These are phyloP conservation scores for Beris chalybata DNA, from an alignment of 2,888 invertebrate species.

Conservation along the genomic window DNA sequence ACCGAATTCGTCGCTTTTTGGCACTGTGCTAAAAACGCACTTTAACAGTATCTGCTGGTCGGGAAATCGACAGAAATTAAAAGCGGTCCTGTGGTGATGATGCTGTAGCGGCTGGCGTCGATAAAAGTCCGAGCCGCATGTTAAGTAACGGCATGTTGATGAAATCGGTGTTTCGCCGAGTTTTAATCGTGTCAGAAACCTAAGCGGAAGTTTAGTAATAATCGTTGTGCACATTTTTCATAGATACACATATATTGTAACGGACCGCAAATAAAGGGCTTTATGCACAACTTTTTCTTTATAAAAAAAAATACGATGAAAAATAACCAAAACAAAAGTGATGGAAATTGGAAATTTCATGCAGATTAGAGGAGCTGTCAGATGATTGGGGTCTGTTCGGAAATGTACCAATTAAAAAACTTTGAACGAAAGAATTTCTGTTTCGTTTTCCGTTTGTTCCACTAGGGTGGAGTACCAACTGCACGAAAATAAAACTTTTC, in stretches of 20 bases:
- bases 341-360: too few species aligned
- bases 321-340: too few species aligned
- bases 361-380: too few species aligned
- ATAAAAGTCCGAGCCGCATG: constrained; percentile 10
- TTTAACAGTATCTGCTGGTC: neutral
- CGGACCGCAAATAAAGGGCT: neutral
- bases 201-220: constrained; percentile 15
- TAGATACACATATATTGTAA: constrained; percentile 10
- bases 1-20: neutral
- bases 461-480: too few species aligned
- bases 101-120: too few species aligned
- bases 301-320: too few species aligned
- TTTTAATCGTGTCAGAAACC: neutral
- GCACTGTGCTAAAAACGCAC: neutral
- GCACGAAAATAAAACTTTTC: constrained; percentile 8
- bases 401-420: too few species aligned
- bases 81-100: too few species aligned
- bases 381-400: too few species aligned
- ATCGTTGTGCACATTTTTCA: constrained; percentile 17
- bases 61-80: neutral
- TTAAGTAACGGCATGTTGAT: constrained; percentile 22
- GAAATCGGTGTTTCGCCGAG: neutral
- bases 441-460: too few species aligned
- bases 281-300: too few species aligned
- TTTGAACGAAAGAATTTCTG: too few species aligned